Conservation (phyloP, 2,113 vertebrate genomes). For the Thamnaconus septentrionalis region DNA sequence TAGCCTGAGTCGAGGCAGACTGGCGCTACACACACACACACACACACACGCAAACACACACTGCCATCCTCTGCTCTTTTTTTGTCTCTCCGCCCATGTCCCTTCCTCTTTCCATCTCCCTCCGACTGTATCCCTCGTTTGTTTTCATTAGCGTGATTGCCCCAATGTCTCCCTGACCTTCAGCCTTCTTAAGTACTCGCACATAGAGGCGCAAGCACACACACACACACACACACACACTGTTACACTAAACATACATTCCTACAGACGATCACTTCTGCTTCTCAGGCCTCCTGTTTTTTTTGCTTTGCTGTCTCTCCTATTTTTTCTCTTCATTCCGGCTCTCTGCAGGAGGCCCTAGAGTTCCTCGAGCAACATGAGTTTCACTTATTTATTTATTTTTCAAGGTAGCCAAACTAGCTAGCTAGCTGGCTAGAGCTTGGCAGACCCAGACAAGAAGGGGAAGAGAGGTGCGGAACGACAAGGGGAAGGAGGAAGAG, state of each 20-base stretch:
- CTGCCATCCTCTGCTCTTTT: constrained; percentile 5
- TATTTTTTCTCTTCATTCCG: neutral
- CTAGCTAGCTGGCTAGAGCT: too few species aligned
- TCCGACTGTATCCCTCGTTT: constrained; percentile 72
- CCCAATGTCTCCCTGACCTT: constrained; percentile 79
- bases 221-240: constrained; percentile 14
- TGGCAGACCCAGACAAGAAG: too few species aligned
- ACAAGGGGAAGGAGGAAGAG: neutral
- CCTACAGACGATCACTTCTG: constrained; percentile 55
- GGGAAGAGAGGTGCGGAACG: too few species aligned
- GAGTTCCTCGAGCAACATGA: too few species aligned
- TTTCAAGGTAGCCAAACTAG: too few species aligned
- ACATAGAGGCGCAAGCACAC: constrained; percentile 10
- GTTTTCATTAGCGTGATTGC: constrained; percentile 83
- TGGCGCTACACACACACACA: constrained; percentile 27
- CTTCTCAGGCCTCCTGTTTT: constrained; percentile 56
- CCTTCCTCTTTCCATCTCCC: constrained; percentile 34
- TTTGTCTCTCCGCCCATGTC: constrained; percentile 33
- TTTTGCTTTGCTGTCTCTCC: constrained; percentile 17
- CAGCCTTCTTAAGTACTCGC: constrained; percentile 60
- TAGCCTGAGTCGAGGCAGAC: constrained; percentile 59
- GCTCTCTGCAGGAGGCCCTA: neutral
- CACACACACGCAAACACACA: constrained; percentile 1
- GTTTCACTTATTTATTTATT: too few species aligned
- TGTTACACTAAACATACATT: constrained; percentile 37